Conservation (phyloP, 1,140 invertebrate genomes). For the Ectropis grisescens region DNA sequence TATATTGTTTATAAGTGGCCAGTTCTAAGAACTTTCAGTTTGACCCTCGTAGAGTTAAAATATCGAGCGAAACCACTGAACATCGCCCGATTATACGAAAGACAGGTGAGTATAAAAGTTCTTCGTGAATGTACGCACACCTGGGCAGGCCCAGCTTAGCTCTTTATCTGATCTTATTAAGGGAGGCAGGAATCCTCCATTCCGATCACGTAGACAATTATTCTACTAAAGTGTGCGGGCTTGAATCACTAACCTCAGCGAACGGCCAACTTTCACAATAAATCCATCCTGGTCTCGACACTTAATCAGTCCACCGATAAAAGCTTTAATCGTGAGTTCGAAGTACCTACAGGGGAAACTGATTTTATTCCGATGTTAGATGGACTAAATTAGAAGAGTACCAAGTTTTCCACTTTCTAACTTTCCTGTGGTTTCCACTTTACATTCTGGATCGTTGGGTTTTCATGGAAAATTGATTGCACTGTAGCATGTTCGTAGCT, state of each 20-base stretch:
- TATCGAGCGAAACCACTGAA: too few species aligned
- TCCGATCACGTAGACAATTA: constrained; percentile 68
- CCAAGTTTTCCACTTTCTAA: too few species aligned
- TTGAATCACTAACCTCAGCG: constrained; percentile 63
- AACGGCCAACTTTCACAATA: constrained; percentile 61
- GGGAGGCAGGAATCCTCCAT: constrained; percentile 38
- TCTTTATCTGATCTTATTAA: constrained; percentile 45
- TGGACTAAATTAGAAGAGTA: constrained; percentile 28
- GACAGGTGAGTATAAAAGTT: too few species aligned
- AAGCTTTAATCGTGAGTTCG: constrained; percentile 54
- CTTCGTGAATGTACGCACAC: too few species aligned
- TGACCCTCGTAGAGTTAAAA: too few species aligned
- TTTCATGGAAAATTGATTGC: neutral
- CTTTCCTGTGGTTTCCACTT: too few species aligned
- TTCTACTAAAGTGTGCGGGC: constrained; percentile 62
- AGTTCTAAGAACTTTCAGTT: too few species aligned
- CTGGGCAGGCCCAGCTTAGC: constrained; percentile 12
- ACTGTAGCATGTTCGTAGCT: too few species aligned
- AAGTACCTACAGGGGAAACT: constrained; percentile 33
- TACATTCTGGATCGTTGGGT: too few species aligned
- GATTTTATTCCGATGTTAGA: constrained; percentile 29
- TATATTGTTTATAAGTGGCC: too few species aligned
- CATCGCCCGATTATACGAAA: too few species aligned
- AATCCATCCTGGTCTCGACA: constrained; percentile 59
- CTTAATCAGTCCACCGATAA: constrained; percentile 60